Evolutionary conservation across 35 echinoderm and acorn worm genomes (phyloP), one percentile per base, ranked within the genome.

Genomic region (Patiria miniata): DNA sequence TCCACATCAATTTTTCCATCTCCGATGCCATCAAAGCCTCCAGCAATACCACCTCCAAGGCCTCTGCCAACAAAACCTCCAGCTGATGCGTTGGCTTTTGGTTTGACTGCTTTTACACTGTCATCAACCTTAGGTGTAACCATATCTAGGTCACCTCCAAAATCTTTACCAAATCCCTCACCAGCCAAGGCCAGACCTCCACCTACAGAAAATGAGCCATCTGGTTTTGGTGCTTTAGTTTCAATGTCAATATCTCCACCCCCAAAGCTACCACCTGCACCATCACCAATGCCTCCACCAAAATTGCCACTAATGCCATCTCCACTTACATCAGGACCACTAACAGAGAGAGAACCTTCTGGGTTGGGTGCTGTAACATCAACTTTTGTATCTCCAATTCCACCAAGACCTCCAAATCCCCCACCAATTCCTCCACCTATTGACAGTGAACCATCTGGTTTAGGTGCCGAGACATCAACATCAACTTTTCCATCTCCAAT

Each of bases 191-290:
- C 79, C 39, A 88, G 52, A 44, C 68, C 86, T 36, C 81, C 86
- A 55, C 83, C 92, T 83, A 34, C 12, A 36, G 52, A 26, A 12
- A 93, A 50, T 28, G 77, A 78, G 18, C 68, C 23, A 29, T 90
- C 87, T 73, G 93, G 82, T 77, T 83, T 83, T 39, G 40, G 30
- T 78, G 80, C 57, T 85, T 97, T 87, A 33, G 92, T 83, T 53
- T 86, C 79, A 7, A 92, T 39, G 87, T 92, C 90, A 69, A 68
- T 60, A 39, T 92, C 78, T 68, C 83, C 83, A 38, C 78, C 83
- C 5, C 83, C 88, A 50, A 79, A 18, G 78, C 78, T 83, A 39
- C 52, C 77, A 51, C 39, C 87, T 32, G 65, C 61, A 28, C 68
- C 88, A 34, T 50, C 87, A 76, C 60, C 87, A 36, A 80, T 39